Evolutionary conservation across 2,113 vertebrate species (phyloP).

Genomic region (Pterophyllum scalare): DNA sequence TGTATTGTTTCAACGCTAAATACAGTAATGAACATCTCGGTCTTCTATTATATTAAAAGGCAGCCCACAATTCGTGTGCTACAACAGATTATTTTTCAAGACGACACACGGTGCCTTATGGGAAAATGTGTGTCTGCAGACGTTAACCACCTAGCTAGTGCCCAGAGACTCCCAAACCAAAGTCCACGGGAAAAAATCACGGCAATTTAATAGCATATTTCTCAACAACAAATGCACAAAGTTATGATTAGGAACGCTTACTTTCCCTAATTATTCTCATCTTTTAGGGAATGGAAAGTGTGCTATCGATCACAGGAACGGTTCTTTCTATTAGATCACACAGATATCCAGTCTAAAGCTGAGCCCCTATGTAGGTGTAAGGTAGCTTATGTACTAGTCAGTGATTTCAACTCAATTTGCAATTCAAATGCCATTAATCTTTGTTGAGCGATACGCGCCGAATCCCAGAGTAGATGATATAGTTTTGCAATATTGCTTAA

Average conservation of each 20-base stretch:
- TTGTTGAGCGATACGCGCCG: background rate
- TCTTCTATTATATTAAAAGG: background rate
- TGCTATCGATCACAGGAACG: background rate
- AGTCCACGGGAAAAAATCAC: background rate
- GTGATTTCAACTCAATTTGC: background rate
- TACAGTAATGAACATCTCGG: background rate
- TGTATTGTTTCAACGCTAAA: background rate
- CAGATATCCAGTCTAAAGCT: background rate
- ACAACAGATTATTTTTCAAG: background rate
- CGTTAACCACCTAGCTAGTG: slow-evolving; percentile 45
- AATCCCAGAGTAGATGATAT: background rate
- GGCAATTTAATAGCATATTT: background rate
- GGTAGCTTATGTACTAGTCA: background rate
- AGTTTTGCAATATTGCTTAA: background rate
- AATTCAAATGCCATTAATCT: accelerated
- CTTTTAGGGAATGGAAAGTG: background rate
- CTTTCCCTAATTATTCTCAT: background rate
- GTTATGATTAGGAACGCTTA: background rate
- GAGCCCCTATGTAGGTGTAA: too few relatives aligned
- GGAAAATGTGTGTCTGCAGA: background rate
- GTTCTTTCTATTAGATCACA: background rate
- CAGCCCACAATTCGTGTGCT: background rate
- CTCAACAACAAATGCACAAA: background rate
- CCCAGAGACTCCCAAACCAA: slow-evolving; percentile 8
- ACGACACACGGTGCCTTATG: background rate